Evolutionary conservation across 2,888 invertebrate species (phyloP).

Genomic region (Agrenia bidenticulata): DNA sequence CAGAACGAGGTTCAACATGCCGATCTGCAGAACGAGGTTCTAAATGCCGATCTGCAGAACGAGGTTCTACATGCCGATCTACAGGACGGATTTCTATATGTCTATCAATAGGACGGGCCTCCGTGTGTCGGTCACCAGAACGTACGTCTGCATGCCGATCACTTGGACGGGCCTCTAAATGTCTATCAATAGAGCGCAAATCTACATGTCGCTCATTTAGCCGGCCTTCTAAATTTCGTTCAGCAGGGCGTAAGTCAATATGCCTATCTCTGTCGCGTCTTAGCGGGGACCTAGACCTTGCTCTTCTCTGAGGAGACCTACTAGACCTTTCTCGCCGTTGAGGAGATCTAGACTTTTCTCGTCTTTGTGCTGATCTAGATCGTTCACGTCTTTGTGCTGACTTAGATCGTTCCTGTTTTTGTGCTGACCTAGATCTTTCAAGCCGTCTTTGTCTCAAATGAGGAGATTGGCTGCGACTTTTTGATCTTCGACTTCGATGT

Average conservation of each 20-base stretch:
- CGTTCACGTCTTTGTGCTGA: conserved; percentile 54
- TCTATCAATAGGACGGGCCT: too few relatives aligned
- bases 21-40: neutral
- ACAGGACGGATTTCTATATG: neutral
- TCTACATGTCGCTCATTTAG: neutral
- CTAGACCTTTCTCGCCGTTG: conserved; percentile 34
- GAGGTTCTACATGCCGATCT: neutral
- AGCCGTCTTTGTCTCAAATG: conserved; percentile 31
- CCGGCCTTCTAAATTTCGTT: too few relatives aligned
- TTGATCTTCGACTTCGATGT: conserved; percentile 22
- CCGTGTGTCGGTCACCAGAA: neutral
- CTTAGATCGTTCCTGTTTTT: conserved; percentile 54
- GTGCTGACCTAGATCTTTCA: conserved; percentile 54
- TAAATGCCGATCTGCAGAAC: neutral
- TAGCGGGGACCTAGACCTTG: conserved; percentile 24
- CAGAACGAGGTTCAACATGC: neutral
- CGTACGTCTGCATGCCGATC: too few relatives aligned
- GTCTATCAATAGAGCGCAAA: neutral
- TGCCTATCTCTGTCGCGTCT: conserved; percentile 10
- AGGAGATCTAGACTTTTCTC: conserved; percentile 23
- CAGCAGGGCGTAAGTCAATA: neutral
- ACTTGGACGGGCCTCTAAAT: neutral
- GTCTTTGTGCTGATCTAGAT: conserved; percentile 53
- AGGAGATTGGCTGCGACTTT: conserved; percentile 57
- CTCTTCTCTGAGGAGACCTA: conserved; percentile 13